These are phyloP conservation scores for Probaryconus sp. DNA, from an alignment of 1,140 invertebrate species.

Conservation along the genomic window DNA sequence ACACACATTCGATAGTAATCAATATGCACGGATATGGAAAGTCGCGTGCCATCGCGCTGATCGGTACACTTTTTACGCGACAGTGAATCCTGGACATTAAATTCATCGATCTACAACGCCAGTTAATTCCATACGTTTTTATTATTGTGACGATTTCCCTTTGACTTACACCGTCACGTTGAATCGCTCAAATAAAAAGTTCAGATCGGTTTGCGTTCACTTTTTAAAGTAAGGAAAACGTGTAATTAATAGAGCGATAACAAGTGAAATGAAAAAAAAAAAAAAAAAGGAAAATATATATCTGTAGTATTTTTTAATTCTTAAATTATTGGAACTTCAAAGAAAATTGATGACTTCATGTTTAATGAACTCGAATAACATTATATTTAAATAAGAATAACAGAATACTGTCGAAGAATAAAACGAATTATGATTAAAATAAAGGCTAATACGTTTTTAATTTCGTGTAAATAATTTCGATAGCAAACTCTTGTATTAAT, in stretches of 20 bases:
- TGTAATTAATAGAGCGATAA: constrained; percentile 17
- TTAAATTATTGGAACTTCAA: too few species aligned
- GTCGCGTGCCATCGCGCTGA: background rate
- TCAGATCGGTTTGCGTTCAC: constrained; percentile 10
- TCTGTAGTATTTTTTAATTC: too few species aligned
- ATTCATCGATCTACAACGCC: constrained; percentile 13
- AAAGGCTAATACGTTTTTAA: too few species aligned
- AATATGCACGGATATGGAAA: background rate
- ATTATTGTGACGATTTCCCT: constrained; percentile 21
- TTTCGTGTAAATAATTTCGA: too few species aligned
- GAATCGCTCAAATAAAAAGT: constrained; percentile 7
- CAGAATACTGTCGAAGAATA: too few species aligned
- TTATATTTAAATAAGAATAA: too few species aligned
- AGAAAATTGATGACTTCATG: too few species aligned
- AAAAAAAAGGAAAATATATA: background rate
- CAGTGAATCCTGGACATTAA: constrained; percentile 6
- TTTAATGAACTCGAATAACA: too few species aligned
- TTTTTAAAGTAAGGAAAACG: constrained; percentile 18
- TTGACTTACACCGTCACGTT: constrained; percentile 6
- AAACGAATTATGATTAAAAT: too few species aligned
- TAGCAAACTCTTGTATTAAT: too few species aligned
- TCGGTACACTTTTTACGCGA: constrained; percentile 33
- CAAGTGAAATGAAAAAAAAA: background rate
- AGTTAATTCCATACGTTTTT: constrained; percentile 27
- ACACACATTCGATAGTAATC: background rate